These are phyloP conservation scores for Heterohyrax brucei DNA, from an alignment of 2,797 vertebrate species.

Conservation along the genomic window DNA sequence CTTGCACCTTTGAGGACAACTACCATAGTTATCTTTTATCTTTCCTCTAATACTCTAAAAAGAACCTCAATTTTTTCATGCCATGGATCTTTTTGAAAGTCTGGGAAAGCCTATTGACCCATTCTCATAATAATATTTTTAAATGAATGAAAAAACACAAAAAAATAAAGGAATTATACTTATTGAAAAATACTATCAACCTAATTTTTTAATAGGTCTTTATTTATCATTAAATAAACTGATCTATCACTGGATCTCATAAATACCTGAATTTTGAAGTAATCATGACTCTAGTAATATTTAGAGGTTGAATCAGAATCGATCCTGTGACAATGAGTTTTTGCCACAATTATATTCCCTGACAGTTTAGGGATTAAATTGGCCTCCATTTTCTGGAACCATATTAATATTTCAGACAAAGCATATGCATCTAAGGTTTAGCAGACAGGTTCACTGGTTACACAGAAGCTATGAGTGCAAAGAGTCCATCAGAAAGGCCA, in stretches of 20 bases:
- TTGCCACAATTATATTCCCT: no score
- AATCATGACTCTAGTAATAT: fast-evolving
- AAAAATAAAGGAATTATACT: background rate
- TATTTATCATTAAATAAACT: background rate
- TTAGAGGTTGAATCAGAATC: background rate
- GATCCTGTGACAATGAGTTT: no score
- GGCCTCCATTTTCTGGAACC: background rate
- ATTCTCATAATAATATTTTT: background rate
- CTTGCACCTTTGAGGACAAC: background rate
- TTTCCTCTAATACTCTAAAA: background rate
- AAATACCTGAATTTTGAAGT: background rate
- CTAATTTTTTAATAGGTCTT: no score
- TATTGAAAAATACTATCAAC: background rate
- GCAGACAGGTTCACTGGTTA: no score
- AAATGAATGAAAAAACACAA: background rate
- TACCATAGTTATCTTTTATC: background rate
- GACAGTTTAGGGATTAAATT: no score
- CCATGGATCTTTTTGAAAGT: background rate
- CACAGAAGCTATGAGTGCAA: fast-evolving
- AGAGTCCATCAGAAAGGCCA: background rate
- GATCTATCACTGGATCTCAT: background rate
- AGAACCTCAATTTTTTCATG: background rate
- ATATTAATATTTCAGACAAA: background rate
- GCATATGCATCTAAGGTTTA: no score
- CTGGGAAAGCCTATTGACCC: background rate